Base-by-base conservation (phyloP, 1,140 invertebrate genomes). In the Panulirus ornatus region DNA sequence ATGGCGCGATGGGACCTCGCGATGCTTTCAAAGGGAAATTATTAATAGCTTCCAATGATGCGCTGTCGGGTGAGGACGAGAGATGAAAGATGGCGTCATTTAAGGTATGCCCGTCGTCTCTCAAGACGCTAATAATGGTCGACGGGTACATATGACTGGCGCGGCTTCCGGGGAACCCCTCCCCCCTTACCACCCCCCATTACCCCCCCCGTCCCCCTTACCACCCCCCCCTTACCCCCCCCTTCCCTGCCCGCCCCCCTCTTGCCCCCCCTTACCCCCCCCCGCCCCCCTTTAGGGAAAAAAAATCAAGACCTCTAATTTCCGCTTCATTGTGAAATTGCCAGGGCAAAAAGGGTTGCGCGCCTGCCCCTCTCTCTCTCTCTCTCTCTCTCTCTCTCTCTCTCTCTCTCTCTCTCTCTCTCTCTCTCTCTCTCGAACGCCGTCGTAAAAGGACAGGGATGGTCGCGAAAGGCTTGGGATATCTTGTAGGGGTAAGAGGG, bases 81-180 rank as follows among this genome's bases (percentile, higher is more conserved):
- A 58, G 58, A 30, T 83, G 79, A 83, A 83, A 63, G 79, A 83
- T 83, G 51, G 79, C 19, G 79, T 83, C 79, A 83, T 54, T 83
- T 44, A 75, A 19, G 71, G 40, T n/a, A 19, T n/a, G 40, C 76
- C 76, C 40, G 27, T 11, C 76, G 38, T 42, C 22, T 79, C 76
- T 47, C 76, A 42, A 42, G 58, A 3, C 58, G 58, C 58, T 66
- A 66, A 66, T 66, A 40, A 75, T 75, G 36, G 36, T 19, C 2
- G 71, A 66, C 58, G 58, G n/a, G 58, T 66, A 66, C 58, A 66
- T 30, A 66, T 66, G 27, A 30, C 58, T 22, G 30, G 16, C 8
- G n/a, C 27, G n/a, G 9, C 58, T 11, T 66, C 58, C n/a, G n/a
- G 8, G n/a, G 30, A 66, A 66, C 27, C 16, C 22, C 54, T 2